Conservation (phyloP, 1,140 invertebrate genomes). For the Cheumatopsyche charites region DNA sequence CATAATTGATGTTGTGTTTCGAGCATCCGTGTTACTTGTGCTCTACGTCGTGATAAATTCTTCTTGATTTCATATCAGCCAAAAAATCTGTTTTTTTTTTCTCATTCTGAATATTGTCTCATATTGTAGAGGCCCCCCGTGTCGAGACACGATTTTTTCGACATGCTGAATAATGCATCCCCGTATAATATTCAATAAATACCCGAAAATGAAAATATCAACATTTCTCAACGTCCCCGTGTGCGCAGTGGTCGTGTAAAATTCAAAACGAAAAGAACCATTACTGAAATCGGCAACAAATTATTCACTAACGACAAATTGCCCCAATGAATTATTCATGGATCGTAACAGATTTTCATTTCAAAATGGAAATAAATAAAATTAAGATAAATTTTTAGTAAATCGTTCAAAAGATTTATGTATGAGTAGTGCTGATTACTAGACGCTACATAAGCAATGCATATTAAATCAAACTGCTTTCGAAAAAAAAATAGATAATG, state of each 20-base stretch:
- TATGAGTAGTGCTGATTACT: no score
- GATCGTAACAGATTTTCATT: background rate
- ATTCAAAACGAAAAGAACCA: slow-evolving; percentile 8
- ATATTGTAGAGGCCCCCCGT: slow-evolving; percentile 23
- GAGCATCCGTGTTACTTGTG: slow-evolving; percentile 18
- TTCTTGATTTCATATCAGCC: slow-evolving; percentile 8
- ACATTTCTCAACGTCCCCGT: slow-evolving; percentile 22
- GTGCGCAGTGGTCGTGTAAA: slow-evolving; percentile 3
- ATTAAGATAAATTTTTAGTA: no score
- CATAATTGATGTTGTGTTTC: slow-evolving; percentile 19
- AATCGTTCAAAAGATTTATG: background rate
- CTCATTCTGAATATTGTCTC: background rate
- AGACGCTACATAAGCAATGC: no score
- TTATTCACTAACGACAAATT: slow-evolving; percentile 19
- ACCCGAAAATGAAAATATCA: slow-evolving; percentile 21
- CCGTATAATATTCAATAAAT: slow-evolving; percentile 32
- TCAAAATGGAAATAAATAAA: slow-evolving; percentile 9
- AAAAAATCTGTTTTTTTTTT: slow-evolving; percentile 3
- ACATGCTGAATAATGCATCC: slow-evolving; percentile 29
- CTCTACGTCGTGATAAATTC: slow-evolving; percentile 5
- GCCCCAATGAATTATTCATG: slow-evolving; percentile 9
- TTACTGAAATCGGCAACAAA: slow-evolving; percentile 8
- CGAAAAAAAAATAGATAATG: no score
- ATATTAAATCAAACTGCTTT: no score
- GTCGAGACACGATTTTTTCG: slow-evolving; percentile 26